phyloP scores from a whole-genome alignment of 2,113 vertebrate species.

The Dicaeum eximium region DNA sequence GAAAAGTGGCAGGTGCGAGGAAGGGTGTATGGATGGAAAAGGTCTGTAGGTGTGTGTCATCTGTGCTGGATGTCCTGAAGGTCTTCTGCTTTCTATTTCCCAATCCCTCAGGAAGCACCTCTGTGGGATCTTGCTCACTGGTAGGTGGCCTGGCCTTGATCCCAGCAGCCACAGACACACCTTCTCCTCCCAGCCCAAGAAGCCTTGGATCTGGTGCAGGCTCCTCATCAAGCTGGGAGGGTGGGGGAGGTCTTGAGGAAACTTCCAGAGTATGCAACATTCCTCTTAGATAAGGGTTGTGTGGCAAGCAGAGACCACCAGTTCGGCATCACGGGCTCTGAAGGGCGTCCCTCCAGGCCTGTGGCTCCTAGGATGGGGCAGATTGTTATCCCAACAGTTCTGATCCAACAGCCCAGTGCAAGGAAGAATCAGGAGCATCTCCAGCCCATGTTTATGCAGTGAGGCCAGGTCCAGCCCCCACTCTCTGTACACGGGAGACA shows the following conservation, averaged over 20 bases:
- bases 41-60: background rate
- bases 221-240: background rate
- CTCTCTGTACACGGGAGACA: fast-evolving
- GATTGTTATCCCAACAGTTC: background rate
- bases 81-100: background rate
- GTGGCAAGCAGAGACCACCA: background rate
- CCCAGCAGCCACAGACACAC: background rate
- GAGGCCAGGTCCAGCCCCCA: background rate
- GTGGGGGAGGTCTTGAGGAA: background rate
- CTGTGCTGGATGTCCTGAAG: background rate
- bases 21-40: background rate
- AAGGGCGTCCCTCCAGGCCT: fast-evolving
- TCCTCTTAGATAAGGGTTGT: background rate
- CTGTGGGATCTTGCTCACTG: background rate
- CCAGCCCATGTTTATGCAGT: background rate
- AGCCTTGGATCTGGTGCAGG: background rate
- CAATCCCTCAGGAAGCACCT: background rate
- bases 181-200: background rate
- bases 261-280: background rate
- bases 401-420: background rate
- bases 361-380: background rate
- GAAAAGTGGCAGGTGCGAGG: background rate
- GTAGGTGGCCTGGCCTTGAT: background rate
- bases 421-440: background rate
- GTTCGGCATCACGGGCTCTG: background rate